Conservation (phyloP, 2,113 vertebrate species). For the Aythya baeri region DNA sequence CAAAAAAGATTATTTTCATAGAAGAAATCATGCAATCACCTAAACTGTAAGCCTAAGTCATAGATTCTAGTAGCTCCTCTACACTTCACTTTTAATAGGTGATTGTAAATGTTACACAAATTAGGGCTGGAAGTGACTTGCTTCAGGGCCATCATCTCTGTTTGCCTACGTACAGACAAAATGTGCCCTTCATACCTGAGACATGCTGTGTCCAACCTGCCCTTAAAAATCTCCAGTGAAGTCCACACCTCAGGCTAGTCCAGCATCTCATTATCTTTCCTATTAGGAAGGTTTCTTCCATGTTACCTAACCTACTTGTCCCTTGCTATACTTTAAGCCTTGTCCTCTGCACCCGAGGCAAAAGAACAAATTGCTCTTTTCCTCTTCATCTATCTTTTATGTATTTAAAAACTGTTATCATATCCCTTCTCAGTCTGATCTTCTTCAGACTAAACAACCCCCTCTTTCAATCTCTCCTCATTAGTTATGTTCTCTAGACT, state of each 20-base stretch:
- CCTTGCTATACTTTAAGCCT: background rate
- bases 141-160: background rate
- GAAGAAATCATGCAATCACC: background rate
- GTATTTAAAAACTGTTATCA: conserved; percentile 22
- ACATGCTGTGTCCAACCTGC: background rate
- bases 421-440: background rate
- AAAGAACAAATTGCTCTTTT: conserved; percentile 12
- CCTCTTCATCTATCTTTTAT: background rate
- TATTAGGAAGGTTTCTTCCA: background rate
- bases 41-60: background rate
- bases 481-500: conserved; percentile 6
- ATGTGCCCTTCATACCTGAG: background rate
- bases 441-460: conserved; percentile 53
- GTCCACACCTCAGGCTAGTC: background rate
- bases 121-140: background rate
- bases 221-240: background rate
- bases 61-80: background rate
- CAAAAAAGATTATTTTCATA: background rate
- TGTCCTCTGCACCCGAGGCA: background rate
- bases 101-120: background rate
- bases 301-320: background rate
- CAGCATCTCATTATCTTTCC: background rate
- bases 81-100: background rate
- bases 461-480: conserved; percentile 35
- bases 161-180: conserved; percentile 21